These are phyloP conservation scores for Amphibalanus amphitrite DNA, from an alignment of 1,140 invertebrate genomes.

Conservation along the genomic window DNA sequence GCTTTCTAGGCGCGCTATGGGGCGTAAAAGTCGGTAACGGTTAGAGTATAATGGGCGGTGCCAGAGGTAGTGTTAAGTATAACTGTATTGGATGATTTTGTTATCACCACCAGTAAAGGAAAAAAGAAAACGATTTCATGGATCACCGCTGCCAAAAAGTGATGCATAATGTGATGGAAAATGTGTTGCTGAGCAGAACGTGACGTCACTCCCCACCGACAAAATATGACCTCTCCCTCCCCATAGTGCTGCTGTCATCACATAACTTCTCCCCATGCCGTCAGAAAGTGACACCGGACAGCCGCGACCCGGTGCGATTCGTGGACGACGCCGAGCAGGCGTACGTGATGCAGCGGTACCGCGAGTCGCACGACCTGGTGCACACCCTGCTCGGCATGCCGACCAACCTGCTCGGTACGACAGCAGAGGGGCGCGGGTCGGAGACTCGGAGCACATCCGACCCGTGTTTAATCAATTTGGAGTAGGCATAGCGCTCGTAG, in stretches of 20 bases:
- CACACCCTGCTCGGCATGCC: slow-evolving; percentile 83
- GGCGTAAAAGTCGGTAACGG: not conserved
- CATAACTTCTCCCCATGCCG: slow-evolving; percentile 15
- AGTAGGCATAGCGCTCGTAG: no score
- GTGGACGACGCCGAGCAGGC: slow-evolving; percentile 76
- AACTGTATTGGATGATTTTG: slow-evolving; percentile 6
- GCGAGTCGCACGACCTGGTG: slow-evolving; percentile 88
- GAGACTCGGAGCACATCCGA: no score
- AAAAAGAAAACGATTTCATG: no score
- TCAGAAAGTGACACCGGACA: slow-evolving; percentile 81
- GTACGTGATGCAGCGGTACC: slow-evolving; percentile 92
- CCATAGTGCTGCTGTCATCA: slow-evolving; percentile 17
- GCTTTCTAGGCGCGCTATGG: no score
- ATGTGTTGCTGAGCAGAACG: no score
- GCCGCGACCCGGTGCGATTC: slow-evolving; percentile 70
- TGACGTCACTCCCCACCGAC: not conserved
- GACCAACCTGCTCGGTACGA: slow-evolving; percentile 63
- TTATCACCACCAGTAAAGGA: no score
- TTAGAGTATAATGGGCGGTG: not conserved
- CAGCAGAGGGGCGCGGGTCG: no score
- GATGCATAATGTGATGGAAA: no score
- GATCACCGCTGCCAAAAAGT: no score
- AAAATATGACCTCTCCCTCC: not conserved
- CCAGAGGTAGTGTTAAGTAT: slow-evolving; percentile 8
- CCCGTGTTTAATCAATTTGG: no score